phyloP scores from a whole-genome alignment of 2,888 invertebrate genomes.

The Drosophila hamatofila region DNA sequence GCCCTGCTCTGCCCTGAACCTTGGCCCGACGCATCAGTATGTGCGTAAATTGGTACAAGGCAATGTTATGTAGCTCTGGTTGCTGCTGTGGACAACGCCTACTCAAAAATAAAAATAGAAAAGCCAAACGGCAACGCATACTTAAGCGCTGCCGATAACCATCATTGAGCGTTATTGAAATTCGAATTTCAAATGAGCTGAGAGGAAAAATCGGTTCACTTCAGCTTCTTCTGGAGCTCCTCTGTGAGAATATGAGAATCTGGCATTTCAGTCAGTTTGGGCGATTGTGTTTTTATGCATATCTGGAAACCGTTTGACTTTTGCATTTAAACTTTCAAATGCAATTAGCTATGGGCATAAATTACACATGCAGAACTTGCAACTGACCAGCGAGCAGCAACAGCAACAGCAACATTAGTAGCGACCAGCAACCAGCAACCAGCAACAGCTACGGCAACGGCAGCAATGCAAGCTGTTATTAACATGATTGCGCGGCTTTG shows the following conservation, averaged over 20 bases:
- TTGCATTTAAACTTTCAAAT: constrained; percentile 80
- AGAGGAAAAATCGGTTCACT: constrained; percentile 24
- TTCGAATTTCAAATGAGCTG: constrained; percentile 78
- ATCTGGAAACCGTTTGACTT: constrained; percentile 80
- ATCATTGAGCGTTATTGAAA: constrained; percentile 80
- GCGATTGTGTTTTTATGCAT: constrained; percentile 70
- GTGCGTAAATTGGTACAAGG: constrained; percentile 80
- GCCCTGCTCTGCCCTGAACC: constrained; percentile 74
- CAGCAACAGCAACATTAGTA: constrained; percentile 31
- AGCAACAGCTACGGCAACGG: constrained; percentile 44
- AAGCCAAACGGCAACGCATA: constrained; percentile 24
- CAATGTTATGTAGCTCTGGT: constrained; percentile 46
- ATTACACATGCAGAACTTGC: constrained; percentile 69
- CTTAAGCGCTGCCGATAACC: constrained; percentile 63
- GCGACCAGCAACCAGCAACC: constrained; percentile 51
- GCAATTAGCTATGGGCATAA: constrained; percentile 76
- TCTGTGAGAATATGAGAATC: constrained; percentile 60
- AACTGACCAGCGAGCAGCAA: constrained; percentile 56
- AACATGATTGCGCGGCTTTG: constrained; percentile 72
- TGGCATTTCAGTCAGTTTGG: constrained; percentile 50
- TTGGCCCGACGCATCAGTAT: constrained; percentile 67
- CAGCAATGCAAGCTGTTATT: constrained; percentile 69
- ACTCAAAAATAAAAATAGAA: constrained; percentile 61
- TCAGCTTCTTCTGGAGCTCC: constrained; percentile 31
- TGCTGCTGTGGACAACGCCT: constrained; percentile 71